Conservation (phyloP, 2,113 vertebrate species). For the Ardeotis arabs region DNA sequence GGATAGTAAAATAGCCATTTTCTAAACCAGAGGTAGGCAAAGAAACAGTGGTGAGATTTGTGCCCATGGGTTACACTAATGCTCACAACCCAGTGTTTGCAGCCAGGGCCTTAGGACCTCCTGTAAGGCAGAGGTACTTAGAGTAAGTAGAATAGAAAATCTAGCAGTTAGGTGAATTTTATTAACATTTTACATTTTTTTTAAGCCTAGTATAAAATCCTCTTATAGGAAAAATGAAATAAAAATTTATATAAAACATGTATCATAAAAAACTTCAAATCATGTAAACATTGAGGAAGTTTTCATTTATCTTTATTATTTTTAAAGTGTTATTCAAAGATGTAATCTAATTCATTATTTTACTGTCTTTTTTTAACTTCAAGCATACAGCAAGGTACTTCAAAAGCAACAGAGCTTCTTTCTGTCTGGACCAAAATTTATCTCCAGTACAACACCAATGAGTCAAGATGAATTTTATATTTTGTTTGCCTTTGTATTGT, state of each 20-base stretch:
- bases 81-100: fast-evolving
- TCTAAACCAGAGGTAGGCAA: background rate
- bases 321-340: background rate
- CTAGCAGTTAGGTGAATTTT: background rate
- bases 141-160: background rate
- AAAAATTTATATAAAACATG: background rate
- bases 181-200: background rate
- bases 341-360: background rate
- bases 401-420: background rate
- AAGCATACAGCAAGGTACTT: background rate
- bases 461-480: background rate
- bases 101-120: background rate
- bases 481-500: background rate
- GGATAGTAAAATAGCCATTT: background rate
- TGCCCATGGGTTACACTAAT: background rate
- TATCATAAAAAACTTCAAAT: background rate
- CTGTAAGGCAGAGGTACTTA: background rate
- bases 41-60: background rate
- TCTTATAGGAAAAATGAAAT: background rate
- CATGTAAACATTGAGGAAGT: background rate
- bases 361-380: background rate
- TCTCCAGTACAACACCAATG: background rate
- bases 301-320: background rate
- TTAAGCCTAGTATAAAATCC: background rate
- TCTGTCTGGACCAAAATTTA: background rate